Conservation (phyloP, 2,113 vertebrate species). For the Tor tambroides region DNA sequence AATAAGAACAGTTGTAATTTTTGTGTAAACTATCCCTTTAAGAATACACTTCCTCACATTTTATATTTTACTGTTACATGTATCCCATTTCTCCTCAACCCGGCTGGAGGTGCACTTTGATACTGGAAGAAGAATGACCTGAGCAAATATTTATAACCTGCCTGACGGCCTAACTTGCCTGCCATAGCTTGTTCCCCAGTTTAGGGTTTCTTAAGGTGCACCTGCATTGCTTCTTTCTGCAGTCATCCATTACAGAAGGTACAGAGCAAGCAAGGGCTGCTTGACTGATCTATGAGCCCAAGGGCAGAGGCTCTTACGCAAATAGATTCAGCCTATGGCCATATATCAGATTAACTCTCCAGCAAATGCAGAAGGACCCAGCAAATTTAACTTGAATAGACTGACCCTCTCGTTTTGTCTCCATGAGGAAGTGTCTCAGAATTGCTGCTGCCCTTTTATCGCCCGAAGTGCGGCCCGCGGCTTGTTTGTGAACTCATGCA, state of each 20-base stretch:
- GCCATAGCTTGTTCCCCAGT: not conserved
- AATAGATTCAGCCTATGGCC: conserved; percentile 52
- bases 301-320: conserved; percentile 35
- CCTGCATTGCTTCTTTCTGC: conserved; percentile 41
- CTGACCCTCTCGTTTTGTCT: not conserved
- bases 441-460: not conserved
- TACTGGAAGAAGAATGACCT: not conserved
- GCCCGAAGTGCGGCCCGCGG: not conserved
- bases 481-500: conserved; percentile 12
- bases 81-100: not conserved
- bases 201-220: conserved; percentile 40
- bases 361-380: conserved; percentile 2
- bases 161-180: not conserved
- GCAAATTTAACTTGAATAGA: conserved; percentile 33
- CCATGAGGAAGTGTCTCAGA: not conserved
- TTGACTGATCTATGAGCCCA: conserved; percentile 50
- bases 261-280: conserved; percentile 30
- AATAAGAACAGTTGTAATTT: no score
- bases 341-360: conserved; percentile 44
- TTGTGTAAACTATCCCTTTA: not conserved
- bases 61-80: not conserved
- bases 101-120: not conserved
- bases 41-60: not conserved
- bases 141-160: conserved; percentile 25
- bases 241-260: conserved; percentile 34